These are phyloP conservation scores for Anoplius nigerrimus DNA, from an alignment of 2,888 invertebrate genomes.

Conservation along the genomic window DNA sequence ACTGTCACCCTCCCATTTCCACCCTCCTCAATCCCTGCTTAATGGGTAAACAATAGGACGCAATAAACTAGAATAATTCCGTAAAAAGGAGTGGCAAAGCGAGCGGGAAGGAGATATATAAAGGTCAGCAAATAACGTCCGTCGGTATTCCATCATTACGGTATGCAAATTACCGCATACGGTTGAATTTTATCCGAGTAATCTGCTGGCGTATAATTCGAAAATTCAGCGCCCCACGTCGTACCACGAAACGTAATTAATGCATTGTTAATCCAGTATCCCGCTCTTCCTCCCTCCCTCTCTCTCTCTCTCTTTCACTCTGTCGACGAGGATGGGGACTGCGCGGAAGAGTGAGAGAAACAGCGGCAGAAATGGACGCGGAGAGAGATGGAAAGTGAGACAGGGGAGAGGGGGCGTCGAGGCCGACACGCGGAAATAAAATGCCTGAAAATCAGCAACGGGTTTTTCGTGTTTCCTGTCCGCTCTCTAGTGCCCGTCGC, in stretches of 20 bases:
- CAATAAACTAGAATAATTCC: too few species aligned
- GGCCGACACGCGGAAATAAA: slow-evolving; percentile 44
- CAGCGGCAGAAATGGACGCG: not conserved
- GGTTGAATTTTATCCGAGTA: slow-evolving; percentile 68
- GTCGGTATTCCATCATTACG: slow-evolving; percentile 40
- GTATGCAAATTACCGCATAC: slow-evolving; percentile 60
- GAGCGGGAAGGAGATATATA: slow-evolving; percentile 25
- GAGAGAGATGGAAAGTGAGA: slow-evolving; percentile 9
- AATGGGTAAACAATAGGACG: too few species aligned
- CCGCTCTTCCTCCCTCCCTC: slow-evolving; percentile 25
- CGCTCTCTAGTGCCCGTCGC: slow-evolving; percentile 20
- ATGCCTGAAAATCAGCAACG: slow-evolving; percentile 51
- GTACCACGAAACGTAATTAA: slow-evolving; percentile 63
- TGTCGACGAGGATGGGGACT: not conserved
- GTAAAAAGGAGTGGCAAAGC: not conserved
- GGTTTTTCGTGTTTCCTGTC: slow-evolving; percentile 45
- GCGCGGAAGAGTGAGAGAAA: slow-evolving; percentile 25
- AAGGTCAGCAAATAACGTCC: slow-evolving; percentile 18
- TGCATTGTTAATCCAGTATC: slow-evolving; percentile 68
- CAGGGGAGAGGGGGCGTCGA: not conserved
- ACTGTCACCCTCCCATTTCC: too few species aligned
- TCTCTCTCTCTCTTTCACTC: too few species aligned
- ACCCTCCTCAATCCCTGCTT: too few species aligned
- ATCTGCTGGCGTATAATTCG: slow-evolving; percentile 66
- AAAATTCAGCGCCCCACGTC: slow-evolving; percentile 56